Evolutionary conservation across 2,888 invertebrate species (phyloP).

Genomic region (Pristionchus entomophagus): DNA sequence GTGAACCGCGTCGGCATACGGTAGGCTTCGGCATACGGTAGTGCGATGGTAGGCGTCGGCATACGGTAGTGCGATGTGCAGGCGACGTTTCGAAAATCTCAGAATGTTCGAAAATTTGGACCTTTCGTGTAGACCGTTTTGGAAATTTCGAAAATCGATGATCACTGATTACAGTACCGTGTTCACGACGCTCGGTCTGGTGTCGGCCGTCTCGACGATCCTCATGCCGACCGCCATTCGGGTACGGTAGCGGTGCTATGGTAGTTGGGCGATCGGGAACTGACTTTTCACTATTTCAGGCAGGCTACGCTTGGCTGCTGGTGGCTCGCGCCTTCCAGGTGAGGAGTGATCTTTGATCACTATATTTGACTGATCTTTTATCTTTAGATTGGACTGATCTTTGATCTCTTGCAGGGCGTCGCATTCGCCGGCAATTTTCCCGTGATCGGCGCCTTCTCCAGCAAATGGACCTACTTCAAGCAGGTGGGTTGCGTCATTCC

Average conservation of each 20-base stretch:
- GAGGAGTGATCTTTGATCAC: not conserved
- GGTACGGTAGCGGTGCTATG: constrained; percentile 50
- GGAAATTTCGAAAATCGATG: not conserved
- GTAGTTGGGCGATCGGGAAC: not conserved
- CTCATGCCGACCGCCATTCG: constrained; percentile 71
- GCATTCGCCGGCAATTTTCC: constrained; percentile 75
- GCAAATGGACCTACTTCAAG: constrained; percentile 75
- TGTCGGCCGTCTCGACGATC: constrained; percentile 70
- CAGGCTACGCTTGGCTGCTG: constrained; percentile 63
- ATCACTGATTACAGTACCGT: constrained; percentile 56
- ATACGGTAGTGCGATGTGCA: not conserved
- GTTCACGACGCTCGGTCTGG: constrained; percentile 69
- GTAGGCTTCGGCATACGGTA: no score
- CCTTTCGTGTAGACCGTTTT: not conserved
- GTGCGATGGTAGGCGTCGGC: no score
- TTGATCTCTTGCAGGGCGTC: constrained; percentile 65
- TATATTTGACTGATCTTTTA: not conserved
- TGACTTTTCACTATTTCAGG: constrained; percentile 47
- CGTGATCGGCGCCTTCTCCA: constrained; percentile 74
- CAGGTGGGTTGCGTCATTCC: constrained; percentile 55
- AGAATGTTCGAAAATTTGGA: not conserved
- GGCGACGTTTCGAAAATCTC: not conserved
- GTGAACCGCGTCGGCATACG: constrained; percentile 57
- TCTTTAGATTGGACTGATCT: not conserved
- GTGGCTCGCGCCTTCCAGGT: constrained; percentile 62